These are phyloP conservation scores for Melanostoma mellinum DNA, from an alignment of 2,888 invertebrate genomes.

Conservation along the genomic window DNA sequence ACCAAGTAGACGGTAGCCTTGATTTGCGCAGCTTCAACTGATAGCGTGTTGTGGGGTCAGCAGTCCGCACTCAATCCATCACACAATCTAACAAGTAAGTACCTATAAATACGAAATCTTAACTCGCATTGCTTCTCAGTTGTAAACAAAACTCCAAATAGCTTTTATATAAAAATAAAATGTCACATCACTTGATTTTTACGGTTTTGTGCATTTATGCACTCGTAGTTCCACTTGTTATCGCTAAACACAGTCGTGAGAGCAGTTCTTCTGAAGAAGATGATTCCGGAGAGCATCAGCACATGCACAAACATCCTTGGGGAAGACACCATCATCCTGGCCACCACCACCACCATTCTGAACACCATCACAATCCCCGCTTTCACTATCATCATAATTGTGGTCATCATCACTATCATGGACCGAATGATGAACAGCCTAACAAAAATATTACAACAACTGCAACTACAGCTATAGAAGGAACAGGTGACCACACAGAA, in stretches of 20 bases:
- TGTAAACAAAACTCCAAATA: conserved; percentile 2
- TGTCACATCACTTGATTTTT: conserved; percentile 11
- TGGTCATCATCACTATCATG: neutral
- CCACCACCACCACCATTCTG: neutral
- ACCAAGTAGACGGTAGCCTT: neutral
- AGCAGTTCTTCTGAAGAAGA: neutral
- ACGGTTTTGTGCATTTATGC: conserved; percentile 5
- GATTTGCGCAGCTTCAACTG: neutral
- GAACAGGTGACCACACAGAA: neutral
- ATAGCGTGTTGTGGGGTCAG: conserved; percentile 1
- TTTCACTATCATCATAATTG: too few species aligned
- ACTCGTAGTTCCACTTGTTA: neutral
- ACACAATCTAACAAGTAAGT: neutral
- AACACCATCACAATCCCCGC: too few species aligned
- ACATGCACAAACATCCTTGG: neutral
- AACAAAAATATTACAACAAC: conserved; percentile 2
- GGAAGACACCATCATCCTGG: neutral
- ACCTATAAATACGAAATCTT: conserved; percentile 7
- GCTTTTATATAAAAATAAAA: neutral
- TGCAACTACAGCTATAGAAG: neutral
- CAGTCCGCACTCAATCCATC: too few species aligned
- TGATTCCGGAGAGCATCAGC: neutral
- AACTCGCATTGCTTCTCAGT: neutral
- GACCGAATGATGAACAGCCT: neutral
- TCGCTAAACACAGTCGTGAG: neutral